Evolutionary conservation across 1,140 invertebrate genomes (phyloP).

Genomic region (Drosophila parabipectinata): DNA sequence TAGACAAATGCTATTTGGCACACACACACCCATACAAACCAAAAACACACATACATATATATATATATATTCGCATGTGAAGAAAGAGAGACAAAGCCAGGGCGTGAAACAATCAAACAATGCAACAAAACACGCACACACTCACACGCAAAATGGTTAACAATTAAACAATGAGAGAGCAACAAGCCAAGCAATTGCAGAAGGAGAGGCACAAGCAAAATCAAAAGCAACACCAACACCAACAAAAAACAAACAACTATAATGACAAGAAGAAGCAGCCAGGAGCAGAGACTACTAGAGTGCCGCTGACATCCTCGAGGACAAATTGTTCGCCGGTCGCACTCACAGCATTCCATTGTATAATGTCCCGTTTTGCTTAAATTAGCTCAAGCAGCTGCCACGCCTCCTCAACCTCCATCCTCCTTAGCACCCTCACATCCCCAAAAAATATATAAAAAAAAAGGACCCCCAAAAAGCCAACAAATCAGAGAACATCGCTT

Average conservation of each 20-base stretch:
- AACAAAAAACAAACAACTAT: slow-evolving; percentile 8
- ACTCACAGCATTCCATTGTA: slow-evolving; percentile 43
- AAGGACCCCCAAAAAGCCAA: slow-evolving; percentile 51
- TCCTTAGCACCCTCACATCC: neutral
- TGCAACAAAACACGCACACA: slow-evolving; percentile 45
- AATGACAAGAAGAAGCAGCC: neutral
- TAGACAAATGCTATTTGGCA: slow-evolving; percentile 75
- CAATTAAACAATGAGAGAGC: slow-evolving; percentile 76
- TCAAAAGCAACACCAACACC: slow-evolving; percentile 37
- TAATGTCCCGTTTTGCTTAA: slow-evolving; percentile 50
- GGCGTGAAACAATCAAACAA: slow-evolving; percentile 67
- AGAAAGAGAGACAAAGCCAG: slow-evolving; percentile 39
- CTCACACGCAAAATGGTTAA: slow-evolving; percentile 65
- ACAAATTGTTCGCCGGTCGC: slow-evolving; percentile 70
- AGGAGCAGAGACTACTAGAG: slow-evolving; percentile 6
- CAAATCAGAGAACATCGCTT: slow-evolving; percentile 69
- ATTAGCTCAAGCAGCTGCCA: slow-evolving; percentile 57
- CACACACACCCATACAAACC: slow-evolving; percentile 27
- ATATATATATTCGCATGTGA: neutral
- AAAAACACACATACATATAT: slow-evolving; percentile 17
- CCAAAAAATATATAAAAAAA: neutral
- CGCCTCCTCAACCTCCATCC: neutral
- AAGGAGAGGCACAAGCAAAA: slow-evolving; percentile 31
- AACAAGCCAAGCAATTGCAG: slow-evolving; percentile 64
- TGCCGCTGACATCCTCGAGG: slow-evolving; percentile 59